Base-by-base conservation (phyloP, 2,797 vertebrate species). In the Eidolon dupreanum region DNA sequence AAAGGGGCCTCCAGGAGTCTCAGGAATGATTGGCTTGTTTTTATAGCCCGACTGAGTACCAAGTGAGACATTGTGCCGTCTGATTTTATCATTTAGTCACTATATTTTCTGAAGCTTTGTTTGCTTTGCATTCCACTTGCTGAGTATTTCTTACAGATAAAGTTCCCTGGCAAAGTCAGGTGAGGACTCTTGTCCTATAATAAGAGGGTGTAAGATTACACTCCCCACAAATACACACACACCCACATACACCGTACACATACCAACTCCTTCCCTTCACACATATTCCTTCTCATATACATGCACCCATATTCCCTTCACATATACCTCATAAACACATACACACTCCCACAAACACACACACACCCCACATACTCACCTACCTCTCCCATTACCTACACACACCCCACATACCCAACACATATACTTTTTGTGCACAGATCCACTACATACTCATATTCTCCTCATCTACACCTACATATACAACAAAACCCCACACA, bases 61-160 rank as follows among this genome's bases (percentile, higher is more conserved):
- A 10, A 65, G 10, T 0, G 0, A 78, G 68, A 46, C 68, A 36
- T 41, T 0, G 1, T 51, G 10, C 51, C 51, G 2, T 90, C 59
- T 92, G 12, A 81, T 96, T 94, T 88, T 74, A 78, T 89, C 79
- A 8, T 15, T 53, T 1, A 1, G 38, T 70, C 5, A 0, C 71
- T 74, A 6, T 71, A 51, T 68, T 88, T 87, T 78, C 75, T 31
- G 22, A 71, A 51, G 9, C 20, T 79, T 49, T 71, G 38, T 68
- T 77, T 73, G 46, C 11, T 51, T 43, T 9, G 9, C 1, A 8
- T 93, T 94, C 43, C 20, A 73, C 24, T 85, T 66, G 43, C n/a
- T 57, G 1, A 59, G n/a, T 20, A 94, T 19, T 68, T 93, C 57
- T 65, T 19, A 3, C 57, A 43, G 73, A 26, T 65, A 59, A 95